Evolutionary conservation across 2,888 invertebrate species (phyloP).

Genomic region (Octonoba sinensis): DNA sequence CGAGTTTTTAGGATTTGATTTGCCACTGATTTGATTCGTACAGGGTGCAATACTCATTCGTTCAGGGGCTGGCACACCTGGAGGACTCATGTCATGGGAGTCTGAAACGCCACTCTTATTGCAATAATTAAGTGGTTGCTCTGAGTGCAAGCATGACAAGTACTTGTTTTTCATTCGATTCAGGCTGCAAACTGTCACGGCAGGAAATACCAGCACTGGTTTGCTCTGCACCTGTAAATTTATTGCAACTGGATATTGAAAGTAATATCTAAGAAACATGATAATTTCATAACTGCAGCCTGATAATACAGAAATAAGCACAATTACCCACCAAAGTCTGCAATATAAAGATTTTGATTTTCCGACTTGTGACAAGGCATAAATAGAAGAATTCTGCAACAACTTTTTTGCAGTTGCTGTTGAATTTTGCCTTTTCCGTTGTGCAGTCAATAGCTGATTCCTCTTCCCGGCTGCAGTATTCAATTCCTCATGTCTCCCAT

Average conservation of each 20-base stretch:
- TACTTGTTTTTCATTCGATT: conserved; percentile 48
- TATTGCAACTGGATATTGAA: conserved; percentile 25
- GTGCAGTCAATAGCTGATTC: no score
- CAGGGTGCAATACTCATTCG: background rate
- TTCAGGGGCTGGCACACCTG: no score
- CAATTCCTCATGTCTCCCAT: no score
- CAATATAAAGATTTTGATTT: background rate
- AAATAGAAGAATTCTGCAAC: conserved; percentile 22
- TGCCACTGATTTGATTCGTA: no score
- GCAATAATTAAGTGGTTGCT: background rate
- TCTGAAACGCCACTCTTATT: no score
- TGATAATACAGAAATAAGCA: background rate
- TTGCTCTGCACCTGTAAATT: background rate
- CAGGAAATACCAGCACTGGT: conserved; percentile 57
- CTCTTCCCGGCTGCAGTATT: no score
- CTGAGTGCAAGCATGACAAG: background rate
- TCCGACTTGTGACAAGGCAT: conserved; percentile 18
- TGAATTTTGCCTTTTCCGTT: no score
- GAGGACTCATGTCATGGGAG: no score
- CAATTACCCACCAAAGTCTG: conserved; percentile 17
- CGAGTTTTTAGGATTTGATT: background rate
- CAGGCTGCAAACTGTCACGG: conserved; percentile 66
- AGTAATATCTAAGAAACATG: conserved; percentile 15
- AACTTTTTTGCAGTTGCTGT: background rate
- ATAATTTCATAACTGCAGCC: conserved; percentile 17